Conservation (phyloP, 2,797 vertebrate species). For the Phataginus tetradactyla region DNA sequence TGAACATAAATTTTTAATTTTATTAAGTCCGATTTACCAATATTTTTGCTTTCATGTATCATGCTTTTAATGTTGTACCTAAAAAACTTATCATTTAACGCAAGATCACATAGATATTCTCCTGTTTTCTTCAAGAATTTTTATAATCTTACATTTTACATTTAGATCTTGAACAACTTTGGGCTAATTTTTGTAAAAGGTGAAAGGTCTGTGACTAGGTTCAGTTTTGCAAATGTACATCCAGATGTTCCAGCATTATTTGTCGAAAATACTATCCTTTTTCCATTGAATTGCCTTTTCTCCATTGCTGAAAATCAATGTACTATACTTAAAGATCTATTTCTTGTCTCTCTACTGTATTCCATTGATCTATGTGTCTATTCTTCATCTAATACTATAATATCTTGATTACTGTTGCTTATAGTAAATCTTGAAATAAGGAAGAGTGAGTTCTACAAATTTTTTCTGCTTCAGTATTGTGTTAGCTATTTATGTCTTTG, state of each 20-base stretch:
- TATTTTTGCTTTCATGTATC: background rate
- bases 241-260: background rate
- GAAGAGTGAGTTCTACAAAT: background rate
- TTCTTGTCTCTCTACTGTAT: background rate
- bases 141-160: background rate
- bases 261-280: background rate
- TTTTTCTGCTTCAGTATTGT: background rate
- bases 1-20: background rate
- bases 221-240: background rate
- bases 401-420: background rate
- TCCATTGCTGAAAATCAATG: background rate
- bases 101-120: background rate
- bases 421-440: background rate
- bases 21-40: background rate
- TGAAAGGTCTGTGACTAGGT: background rate
- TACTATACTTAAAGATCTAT: background rate
- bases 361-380: background rate
- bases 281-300: background rate
- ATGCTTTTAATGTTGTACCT: background rate
- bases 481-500: background rate
- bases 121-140: background rate
- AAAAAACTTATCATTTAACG: background rate
- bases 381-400: background rate
- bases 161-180: background rate
- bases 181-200: background rate